Conservation (phyloP, 2,797 vertebrate species). For the Malacoctenus gilli region DNA sequence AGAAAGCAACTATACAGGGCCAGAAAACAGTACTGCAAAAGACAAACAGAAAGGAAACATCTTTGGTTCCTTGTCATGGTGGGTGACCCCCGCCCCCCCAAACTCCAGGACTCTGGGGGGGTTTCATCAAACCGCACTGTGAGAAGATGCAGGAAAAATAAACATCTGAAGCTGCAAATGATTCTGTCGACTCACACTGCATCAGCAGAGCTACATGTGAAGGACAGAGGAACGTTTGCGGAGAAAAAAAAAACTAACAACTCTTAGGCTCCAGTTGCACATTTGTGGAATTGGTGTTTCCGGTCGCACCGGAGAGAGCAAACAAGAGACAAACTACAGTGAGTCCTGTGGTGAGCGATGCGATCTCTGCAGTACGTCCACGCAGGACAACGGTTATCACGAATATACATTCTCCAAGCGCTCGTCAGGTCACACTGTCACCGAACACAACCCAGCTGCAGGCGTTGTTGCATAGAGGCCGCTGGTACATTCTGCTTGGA, state of each 20-base stretch:
- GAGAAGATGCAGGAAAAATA: conserved; percentile 39
- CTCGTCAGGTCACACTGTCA: conserved; percentile 62
- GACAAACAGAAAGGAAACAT: conserved; percentile 66
- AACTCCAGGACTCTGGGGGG: conserved; percentile 7
- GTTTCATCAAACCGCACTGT: conserved; percentile 21
- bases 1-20: conserved; percentile 70
- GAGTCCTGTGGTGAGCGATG: too few relatives aligned
- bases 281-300: too few relatives aligned
- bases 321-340: too few relatives aligned
- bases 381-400: conserved; percentile 50
- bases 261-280: too few relatives aligned
- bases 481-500: conserved; percentile 64
- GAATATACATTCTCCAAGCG: conserved; percentile 70
- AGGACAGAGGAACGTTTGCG: too few relatives aligned
- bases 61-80: conserved; percentile 81
- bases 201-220: conserved; percentile 21
- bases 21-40: conserved; percentile 69
- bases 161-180: conserved; percentile 28
- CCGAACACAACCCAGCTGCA: conserved; percentile 56
- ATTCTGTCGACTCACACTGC: conserved; percentile 10
- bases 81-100: conserved; percentile 34
- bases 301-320: too few relatives aligned
- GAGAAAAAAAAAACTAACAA: too few relatives aligned
- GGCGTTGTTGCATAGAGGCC: conserved; percentile 82
- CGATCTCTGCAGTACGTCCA: conserved; percentile 50